These are phyloP conservation scores for Copidosoma floridanum DNA, from an alignment of 1,140 invertebrate genomes.

Conservation along the genomic window DNA sequence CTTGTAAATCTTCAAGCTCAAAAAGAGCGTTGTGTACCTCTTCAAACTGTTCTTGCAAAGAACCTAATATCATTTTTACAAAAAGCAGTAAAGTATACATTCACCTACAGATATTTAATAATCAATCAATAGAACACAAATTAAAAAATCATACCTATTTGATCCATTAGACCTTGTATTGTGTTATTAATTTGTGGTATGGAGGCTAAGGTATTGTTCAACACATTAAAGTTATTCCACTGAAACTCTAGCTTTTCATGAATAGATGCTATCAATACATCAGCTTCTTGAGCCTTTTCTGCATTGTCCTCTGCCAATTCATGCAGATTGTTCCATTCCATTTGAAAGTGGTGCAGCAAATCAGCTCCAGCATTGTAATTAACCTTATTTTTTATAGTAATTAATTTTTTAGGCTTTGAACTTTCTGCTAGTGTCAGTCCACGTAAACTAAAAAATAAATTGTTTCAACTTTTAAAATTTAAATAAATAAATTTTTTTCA, in stretches of 20 bases:
- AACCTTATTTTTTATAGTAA: constrained; percentile 43
- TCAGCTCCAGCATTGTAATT: constrained; percentile 62
- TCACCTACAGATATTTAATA: too few relatives aligned
- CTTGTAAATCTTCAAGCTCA: constrained; percentile 65
- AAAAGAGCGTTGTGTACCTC: constrained; percentile 64
- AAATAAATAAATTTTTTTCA: not conserved
- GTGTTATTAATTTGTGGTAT: constrained; percentile 62
- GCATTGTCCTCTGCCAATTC: constrained; percentile 65
- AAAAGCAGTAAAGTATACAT: not conserved
- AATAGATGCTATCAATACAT: constrained; percentile 59
- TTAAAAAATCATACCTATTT: constrained; percentile 55
- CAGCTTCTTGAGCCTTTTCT: constrained; percentile 59
- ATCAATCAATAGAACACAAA: constrained; percentile 1
- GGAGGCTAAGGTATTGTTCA: constrained; percentile 57
- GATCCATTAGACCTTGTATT: constrained; percentile 61
- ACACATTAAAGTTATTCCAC: constrained; percentile 56
- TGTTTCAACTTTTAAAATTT: not conserved
- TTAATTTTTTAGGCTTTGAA: constrained; percentile 40
- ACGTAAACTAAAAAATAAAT: constrained; percentile 43
- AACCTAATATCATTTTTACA: constrained; percentile 47
- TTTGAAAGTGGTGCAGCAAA: constrained; percentile 63
- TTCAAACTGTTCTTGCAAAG: constrained; percentile 63
- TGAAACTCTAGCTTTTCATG: constrained; percentile 59
- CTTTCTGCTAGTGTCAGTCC: constrained; percentile 42
- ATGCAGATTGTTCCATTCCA: constrained; percentile 66